Evolutionary conservation across 2,888 invertebrate genomes (phyloP), one percentile per base, ranked within the genome.

Genomic region (Microplitis manilae): DNA sequence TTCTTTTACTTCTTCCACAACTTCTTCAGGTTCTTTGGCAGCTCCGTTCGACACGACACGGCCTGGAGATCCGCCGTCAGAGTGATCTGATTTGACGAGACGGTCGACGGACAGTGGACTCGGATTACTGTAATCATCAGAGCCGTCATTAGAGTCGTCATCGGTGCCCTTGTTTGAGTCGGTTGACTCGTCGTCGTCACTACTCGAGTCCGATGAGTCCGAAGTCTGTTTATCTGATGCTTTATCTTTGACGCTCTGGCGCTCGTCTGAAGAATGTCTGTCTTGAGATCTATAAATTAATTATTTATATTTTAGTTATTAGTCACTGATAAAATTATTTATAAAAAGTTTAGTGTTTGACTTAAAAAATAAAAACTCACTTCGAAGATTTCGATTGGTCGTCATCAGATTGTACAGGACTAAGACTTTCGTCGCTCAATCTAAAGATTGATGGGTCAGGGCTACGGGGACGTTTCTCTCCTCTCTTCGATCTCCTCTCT

Each of bases 401-500:
- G 39, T 85, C 86, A 7, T 88, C 88, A 0, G 88, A 88, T 62
- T 84, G 84, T 59, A 68, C 41, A 1, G 84, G 85, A 81, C 85
- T 87, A 0, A 75, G 79, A 73, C 87, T 89, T 68, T 90, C 90
- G 41, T 89, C 90, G 0, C 89, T 89, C 8, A 90, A 72, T 79
- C 89, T 89, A 0, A 89, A 89, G 0, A 90, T 78, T 2, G 50
- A 7, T 13, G 87, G 88, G 81, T 90, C 90, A 8, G 89, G 87
- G 82, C 87, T 89, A 9, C 86, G 81, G 0, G 85, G 83, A 17
- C 90, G 85, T 82, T 91, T 90, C 79, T 93, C 92, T 1, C 93
- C 91, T 62, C 93, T 90, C 81, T 93, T 92, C 84, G 93, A 91
- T 67, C 96, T 92, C 9, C 96, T 92, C 0, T 95, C 94, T 88